phyloP scores from a whole-genome alignment of 2,888 invertebrate species.

The Orthonevra nobilis region DNA sequence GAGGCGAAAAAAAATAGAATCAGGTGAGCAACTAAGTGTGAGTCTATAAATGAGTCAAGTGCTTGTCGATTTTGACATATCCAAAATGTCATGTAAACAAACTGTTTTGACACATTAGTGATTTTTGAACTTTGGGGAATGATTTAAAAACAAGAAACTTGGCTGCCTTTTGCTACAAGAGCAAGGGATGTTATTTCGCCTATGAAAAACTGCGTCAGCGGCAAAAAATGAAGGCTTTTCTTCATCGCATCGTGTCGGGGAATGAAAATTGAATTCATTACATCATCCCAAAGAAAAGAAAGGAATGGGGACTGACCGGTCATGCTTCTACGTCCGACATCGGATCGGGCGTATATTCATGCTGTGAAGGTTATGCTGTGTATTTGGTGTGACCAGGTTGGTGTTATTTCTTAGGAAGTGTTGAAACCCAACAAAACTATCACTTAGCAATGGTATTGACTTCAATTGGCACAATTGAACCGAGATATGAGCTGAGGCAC shows the following conservation, averaged over 20 bases:
- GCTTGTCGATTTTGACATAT: too few species aligned
- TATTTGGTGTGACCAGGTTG: constrained; percentile 2
- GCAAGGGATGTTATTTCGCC: neutral
- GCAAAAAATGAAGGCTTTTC: too few species aligned
- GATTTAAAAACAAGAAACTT: neutral
- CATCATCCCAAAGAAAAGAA: too few species aligned
- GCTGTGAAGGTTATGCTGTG: constrained; percentile 1
- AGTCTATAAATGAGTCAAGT: too few species aligned
- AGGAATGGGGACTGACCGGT: neutral
- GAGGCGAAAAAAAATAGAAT: too few species aligned
- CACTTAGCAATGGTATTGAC: neutral
- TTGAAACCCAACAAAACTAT: constrained; percentile 1
- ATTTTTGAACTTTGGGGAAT: too few species aligned
- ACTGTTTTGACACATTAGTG: too few species aligned
- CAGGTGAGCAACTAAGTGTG: too few species aligned
- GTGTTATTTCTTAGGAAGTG: neutral
- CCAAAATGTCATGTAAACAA: too few species aligned
- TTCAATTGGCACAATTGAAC: neutral
- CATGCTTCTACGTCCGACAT: neutral
- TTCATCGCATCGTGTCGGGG: too few species aligned
- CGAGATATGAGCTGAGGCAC: too few species aligned
- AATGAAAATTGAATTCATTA: too few species aligned
- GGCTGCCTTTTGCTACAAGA: neutral
- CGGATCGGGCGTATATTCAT: neutral
- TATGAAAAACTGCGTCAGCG: neutral